Evolutionary conservation across 2,797 vertebrate species (phyloP), one percentile per base, ranked within the genome.

Genomic region (Oreochromis grahami): DNA sequence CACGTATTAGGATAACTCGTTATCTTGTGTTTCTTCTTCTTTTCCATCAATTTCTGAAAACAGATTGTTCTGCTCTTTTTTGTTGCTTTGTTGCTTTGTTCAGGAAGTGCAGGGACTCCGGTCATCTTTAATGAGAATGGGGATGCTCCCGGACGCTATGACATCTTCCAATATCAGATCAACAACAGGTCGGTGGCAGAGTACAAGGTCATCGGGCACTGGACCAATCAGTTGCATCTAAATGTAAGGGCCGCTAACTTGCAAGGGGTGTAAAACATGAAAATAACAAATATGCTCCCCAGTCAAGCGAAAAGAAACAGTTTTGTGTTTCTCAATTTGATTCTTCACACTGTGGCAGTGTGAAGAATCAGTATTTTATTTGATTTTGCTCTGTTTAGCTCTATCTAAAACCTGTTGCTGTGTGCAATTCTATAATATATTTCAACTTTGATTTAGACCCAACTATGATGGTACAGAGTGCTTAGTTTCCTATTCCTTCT

Each of bases 131-230:
- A 99, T 91, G 98, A 98, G 95, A 99, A 99, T 4, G 98, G 98
- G 78, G 98, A 99, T 74, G 98, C 98, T 78, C 98, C 98, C 14
- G 98, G 98, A 50, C 98, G 98, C 55, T 99, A 99, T 34, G 98
- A 99, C 93, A 98, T 99, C 94, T 99, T 98, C 92, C 98, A 99
- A 86, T 99, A 99, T 93, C 98, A 99, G 94, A 97, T 98, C 85
- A 97, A 90, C 90, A 98, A 99, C 91, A 94, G 89, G 81, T 96
- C 95, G 2, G 95, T 92, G 9, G 93, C 97, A 56, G 98, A 98
- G 93, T 99, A 99, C 94, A 98, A 97, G 95, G 92, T 98, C 90
- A 98, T 99, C 24, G 98, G 98, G 43, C 97, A 97, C n/a, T 99
- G 98, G 98, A 98, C 97, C 77, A 98, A 99, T 88, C 97, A 98